Base-by-base conservation (phyloP, 2,888 invertebrate genomes). In the Chymomyza amoena region DNA sequence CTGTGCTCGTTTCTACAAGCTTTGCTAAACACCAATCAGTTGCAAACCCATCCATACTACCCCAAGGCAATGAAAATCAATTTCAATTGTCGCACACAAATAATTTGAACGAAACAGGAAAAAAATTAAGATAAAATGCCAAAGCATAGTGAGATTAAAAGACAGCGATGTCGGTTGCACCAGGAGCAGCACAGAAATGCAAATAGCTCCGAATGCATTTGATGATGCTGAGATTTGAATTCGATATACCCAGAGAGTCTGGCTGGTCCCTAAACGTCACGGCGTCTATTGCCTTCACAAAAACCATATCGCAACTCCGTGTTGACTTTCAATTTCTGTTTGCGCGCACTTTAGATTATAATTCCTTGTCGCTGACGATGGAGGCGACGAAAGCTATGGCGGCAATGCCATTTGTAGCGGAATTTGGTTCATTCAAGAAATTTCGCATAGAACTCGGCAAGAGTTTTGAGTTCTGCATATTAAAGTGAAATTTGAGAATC, bases 201-300 rank as follows among this genome's bases (percentile, higher is more conserved):
- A 87, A 83, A 83, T 83, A 85, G 84, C 77, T 79, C 68, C 78
- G 85, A 87, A 87, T 87, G 87, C 87, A 83, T 87, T 85, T 83
- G 87, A 80, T 72, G 86, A 85, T 66, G 77, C 83, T 75, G 64
- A 85, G 83, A 83, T 83, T 83, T 82, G 83, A 83, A 85, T 83
- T 77, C 83, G 78, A 83, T 83, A 84, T 80, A 68, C 66, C 28
- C 39, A 61, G 56, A 61, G 56, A 18, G 20, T 51, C 36, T 25
- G 32, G 6, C 9, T 45, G 39, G 39, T 45, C 39, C 13, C 13
- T 13, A 45, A 45, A 13, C 13, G 10, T 13, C 39, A 45, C 39
- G 39, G 39, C 4, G 39, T 45, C 39, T 45, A 45, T 10, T 13
- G 13, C 13, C 39, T 13, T 10, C 13, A 13, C 39, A 45, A 45